Percentiles rank a stretch among this genome's conserved stretches.
Conservation (phyloP, 92 coral and sea anemone genomes). For the Porites rus region DNA sequence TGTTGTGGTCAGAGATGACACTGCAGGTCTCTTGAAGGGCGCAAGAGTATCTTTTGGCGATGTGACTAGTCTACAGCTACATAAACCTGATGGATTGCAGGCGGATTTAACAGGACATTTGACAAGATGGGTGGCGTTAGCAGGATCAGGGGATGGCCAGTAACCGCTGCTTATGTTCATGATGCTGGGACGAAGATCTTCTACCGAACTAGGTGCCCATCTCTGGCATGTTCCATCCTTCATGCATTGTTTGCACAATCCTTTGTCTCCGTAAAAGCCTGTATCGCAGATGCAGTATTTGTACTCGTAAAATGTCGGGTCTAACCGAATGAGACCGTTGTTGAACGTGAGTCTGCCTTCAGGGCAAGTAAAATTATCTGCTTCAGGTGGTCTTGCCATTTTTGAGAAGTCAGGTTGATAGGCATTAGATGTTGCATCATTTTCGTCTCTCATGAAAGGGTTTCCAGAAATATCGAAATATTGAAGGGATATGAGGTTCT, state of each 20-base stretch:
- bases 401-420: slow-evolving; percentile 43
- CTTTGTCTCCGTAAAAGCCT: slow-evolving; percentile 55
- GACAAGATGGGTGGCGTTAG: slow-evolving; percentile 53
- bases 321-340: slow-evolving; percentile 62
- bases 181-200: slow-evolving; percentile 37
- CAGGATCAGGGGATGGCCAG: slow-evolving; percentile 70
- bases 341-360: slow-evolving; percentile 62
- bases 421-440: neutral
- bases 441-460: slow-evolving; percentile 50
- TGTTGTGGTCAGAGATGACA: slow-evolving; percentile 44
- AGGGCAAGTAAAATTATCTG: slow-evolving; percentile 57
- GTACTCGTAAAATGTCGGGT: slow-evolving; percentile 63
- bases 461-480: slow-evolving; percentile 76
- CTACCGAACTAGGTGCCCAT: neutral
- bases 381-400: slow-evolving; percentile 41
- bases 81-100: slow-evolving; percentile 63
- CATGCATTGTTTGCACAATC: slow-evolving; percentile 65
- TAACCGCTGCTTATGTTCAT: slow-evolving; percentile 58
- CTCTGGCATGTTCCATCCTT: slow-evolving; percentile 49
- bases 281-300: slow-evolving; percentile 67
- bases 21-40: neutral
- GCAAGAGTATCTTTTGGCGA: neutral
- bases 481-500: slow-evolving; percentile 36
- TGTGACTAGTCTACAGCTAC: slow-evolving; percentile 55
- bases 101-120: slow-evolving; percentile 58